Conservation (phyloP, 2,113 vertebrate species). For the Thinocorus orbignyianus region DNA sequence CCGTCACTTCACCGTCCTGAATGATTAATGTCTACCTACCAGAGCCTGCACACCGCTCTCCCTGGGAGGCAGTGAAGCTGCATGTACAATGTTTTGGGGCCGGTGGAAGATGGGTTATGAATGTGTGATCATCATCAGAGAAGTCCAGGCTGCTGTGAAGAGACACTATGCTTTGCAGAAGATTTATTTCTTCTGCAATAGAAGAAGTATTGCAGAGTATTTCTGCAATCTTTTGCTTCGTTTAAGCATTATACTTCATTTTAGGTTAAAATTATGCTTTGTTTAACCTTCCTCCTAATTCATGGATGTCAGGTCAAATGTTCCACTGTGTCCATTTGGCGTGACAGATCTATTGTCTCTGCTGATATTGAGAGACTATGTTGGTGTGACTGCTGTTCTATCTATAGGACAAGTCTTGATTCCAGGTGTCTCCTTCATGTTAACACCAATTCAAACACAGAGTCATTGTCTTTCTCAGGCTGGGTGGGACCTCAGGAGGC, state of each 20-base stretch:
- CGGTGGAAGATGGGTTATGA: neutral
- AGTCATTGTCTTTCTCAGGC: neutral
- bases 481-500: neutral
- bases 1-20: neutral
- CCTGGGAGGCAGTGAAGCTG: neutral
- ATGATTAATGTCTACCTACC: constrained; percentile 46
- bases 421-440: neutral
- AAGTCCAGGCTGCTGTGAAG: neutral
- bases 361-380: neutral
- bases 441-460: neutral
- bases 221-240: neutral
- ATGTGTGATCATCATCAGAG: neutral
- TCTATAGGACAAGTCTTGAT: neutral
- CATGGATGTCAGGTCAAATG: neutral
- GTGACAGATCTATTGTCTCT: neutral
- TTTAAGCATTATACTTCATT: too few species aligned
- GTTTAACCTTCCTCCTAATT: neutral
- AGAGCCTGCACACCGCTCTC: neutral
- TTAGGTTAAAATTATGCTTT: too few species aligned
- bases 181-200: neutral
- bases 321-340: neutral
- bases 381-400: neutral
- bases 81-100: neutral
- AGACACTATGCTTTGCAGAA: neutral
- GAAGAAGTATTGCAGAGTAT: neutral